Percentiles rank a stretch among this genome's conserved stretches.
phyloP scores from a whole-genome alignment of 2,888 invertebrate species.

The Chloroclysta siterata region DNA sequence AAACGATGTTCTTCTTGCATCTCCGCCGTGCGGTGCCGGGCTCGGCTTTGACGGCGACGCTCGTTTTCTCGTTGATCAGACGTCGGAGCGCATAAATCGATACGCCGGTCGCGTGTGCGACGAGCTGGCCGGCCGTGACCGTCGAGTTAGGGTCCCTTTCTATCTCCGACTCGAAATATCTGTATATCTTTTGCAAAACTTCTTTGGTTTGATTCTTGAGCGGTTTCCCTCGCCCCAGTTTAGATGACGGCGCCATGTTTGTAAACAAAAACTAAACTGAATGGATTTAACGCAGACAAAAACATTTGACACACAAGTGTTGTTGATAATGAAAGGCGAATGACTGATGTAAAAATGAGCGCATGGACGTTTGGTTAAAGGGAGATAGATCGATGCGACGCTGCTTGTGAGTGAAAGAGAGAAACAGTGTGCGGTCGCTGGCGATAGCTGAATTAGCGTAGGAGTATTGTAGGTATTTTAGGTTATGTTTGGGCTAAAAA shows the following conservation, averaged over 20 bases:
- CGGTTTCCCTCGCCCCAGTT: constrained; percentile 50
- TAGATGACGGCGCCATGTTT: constrained; percentile 50
- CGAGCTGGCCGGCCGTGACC: constrained; percentile 50
- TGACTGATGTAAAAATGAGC: constrained; percentile 47
- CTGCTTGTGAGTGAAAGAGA: constrained; percentile 36
- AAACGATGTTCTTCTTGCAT: constrained; percentile 45
- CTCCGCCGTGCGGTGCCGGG: constrained; percentile 38
- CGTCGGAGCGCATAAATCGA: constrained; percentile 49
- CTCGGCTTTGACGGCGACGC: constrained; percentile 42
- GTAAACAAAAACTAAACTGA: constrained; percentile 41
- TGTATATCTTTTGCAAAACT: constrained; percentile 49
- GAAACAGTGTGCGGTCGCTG: constrained; percentile 22
- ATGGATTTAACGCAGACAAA: constrained; percentile 37
- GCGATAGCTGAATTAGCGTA: constrained; percentile 34
- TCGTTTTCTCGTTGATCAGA: constrained; percentile 44
- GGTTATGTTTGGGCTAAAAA: constrained; percentile 34
- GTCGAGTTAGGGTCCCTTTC: constrained; percentile 51
- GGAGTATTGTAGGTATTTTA: constrained; percentile 36
- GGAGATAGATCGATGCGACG: constrained; percentile 34
- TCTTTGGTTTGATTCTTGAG: constrained; percentile 53
- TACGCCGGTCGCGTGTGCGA: constrained; percentile 52
- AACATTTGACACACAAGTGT: constrained; percentile 50
- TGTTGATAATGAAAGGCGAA: constrained; percentile 52
- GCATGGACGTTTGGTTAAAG: constrained; percentile 31
- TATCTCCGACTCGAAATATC: constrained; percentile 51